These are phyloP conservation scores for Zoroaster sp. DNA, from an alignment of 53 echinoderm and acorn worm genomes.

Conservation along the genomic window DNA sequence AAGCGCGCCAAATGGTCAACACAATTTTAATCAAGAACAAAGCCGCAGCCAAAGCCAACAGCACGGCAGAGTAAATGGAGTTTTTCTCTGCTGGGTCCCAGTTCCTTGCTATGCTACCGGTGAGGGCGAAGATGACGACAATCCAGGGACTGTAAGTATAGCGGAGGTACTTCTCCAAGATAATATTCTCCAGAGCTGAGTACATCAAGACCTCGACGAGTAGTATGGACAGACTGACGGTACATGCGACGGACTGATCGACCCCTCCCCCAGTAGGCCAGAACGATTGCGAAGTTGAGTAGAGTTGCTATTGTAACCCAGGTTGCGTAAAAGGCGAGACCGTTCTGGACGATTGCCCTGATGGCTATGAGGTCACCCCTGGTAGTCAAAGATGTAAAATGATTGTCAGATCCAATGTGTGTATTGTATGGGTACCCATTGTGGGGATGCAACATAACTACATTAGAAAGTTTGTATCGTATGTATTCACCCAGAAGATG, in stretches of 20 bases:
- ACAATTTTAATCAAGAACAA: slow-evolving; percentile 66
- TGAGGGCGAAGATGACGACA: slow-evolving; percentile 60
- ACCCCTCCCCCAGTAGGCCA: slow-evolving; percentile 57
- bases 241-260: slow-evolving; percentile 35
- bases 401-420: too few relatives aligned
- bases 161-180: slow-evolving; percentile 61
- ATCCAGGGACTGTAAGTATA: slow-evolving; percentile 65
- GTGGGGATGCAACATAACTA: too few relatives aligned
- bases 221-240: slow-evolving; percentile 56
- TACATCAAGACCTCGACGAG: slow-evolving; percentile 39
- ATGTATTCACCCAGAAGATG: too few relatives aligned
- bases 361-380: slow-evolving; percentile 69
- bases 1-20: slow-evolving; percentile 23
- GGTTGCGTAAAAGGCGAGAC: slow-evolving; percentile 77
- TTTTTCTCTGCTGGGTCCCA: slow-evolving; percentile 43
- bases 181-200: slow-evolving; percentile 58
- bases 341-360: slow-evolving; percentile 74
- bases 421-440: too few relatives aligned
- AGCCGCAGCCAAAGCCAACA: slow-evolving; percentile 56
- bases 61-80: slow-evolving; percentile 60
- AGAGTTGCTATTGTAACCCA: slow-evolving; percentile 83
- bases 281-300: slow-evolving; percentile 74
- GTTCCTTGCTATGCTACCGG: slow-evolving; percentile 55
- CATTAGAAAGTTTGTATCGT: too few relatives aligned
- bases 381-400: too few relatives aligned